A percentile compares a stretch with the other conserved stretches of the same genome.
Conservation (phyloP, 2,888 invertebrate species). For the Timema cristinae region DNA sequence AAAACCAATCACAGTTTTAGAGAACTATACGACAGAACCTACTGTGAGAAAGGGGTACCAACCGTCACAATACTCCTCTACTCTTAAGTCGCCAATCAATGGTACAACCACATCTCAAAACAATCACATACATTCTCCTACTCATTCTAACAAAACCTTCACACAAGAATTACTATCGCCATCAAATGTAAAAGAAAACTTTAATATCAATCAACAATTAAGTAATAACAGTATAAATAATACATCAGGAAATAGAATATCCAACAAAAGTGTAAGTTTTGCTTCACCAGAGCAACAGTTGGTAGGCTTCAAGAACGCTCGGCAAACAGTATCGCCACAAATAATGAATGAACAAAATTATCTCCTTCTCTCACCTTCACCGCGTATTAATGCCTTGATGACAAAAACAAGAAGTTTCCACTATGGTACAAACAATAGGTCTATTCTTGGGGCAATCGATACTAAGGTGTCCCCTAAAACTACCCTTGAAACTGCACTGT, state of each 20-base stretch:
- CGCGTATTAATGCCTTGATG: constrained; percentile 18
- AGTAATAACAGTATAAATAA: no score
- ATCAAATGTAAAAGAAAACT: constrained; percentile 29
- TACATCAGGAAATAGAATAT: no score
- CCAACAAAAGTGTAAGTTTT: no score
- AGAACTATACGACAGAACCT: constrained; percentile 1
- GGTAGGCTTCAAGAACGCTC: not conserved
- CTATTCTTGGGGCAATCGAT: constrained; percentile 21
- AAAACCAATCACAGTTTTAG: not conserved
- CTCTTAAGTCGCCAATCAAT: constrained; percentile 1
- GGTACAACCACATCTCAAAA: not conserved
- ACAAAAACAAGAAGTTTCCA: constrained; percentile 15
- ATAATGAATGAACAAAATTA: no score
- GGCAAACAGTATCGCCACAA: no score
- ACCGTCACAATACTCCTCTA: not conserved
- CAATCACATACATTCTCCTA: not conserved
- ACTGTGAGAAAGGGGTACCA: not conserved
- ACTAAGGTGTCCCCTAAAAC: constrained; percentile 21
- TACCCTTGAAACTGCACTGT: constrained; percentile 27
- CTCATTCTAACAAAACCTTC: not conserved
- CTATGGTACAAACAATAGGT: constrained; percentile 17
- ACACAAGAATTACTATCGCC: constrained; percentile 23
- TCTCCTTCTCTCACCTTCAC: constrained; percentile 13
- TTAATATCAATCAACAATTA: constrained; percentile 22
- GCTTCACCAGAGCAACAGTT: not conserved